phyloP scores from a whole-genome alignment of 2,113 vertebrate species.

The Hippocampus mohnikei region DNA sequence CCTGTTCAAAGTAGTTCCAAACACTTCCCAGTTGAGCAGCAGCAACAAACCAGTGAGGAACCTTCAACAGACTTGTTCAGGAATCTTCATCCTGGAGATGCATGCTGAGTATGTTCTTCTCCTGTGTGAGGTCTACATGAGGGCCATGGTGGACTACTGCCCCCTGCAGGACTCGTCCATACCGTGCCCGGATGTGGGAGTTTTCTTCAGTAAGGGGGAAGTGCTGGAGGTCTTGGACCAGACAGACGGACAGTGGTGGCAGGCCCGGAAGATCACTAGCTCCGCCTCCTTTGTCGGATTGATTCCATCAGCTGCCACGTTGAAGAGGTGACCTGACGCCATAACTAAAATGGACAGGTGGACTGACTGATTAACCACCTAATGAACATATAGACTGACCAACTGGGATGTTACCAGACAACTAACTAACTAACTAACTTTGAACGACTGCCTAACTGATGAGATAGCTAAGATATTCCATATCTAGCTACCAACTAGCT shows the following conservation, averaged over 20 bases:
- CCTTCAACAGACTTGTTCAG: neutral
- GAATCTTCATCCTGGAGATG: neutral
- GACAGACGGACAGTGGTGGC: neutral
- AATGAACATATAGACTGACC: too few relatives aligned
- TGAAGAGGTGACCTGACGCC: neutral
- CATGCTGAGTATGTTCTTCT: neutral
- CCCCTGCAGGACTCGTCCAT: neutral
- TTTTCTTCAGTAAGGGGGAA: conserved; percentile 5
- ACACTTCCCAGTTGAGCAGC: neutral
- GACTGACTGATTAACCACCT: neutral
- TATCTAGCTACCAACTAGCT: too few relatives aligned
- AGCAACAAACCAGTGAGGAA: neutral
- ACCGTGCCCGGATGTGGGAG: neutral
- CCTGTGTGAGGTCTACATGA: conserved; percentile 1
- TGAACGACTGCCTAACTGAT: too few relatives aligned
- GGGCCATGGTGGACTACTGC: conserved; percentile 5
- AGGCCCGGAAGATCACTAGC: neutral
- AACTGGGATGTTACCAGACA: too few relatives aligned
- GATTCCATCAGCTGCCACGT: conserved; percentile 1
- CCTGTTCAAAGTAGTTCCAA: conserved; percentile 3
- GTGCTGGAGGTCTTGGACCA: conserved; percentile 4
- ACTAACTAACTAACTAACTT: neutral
- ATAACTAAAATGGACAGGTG: neutral
- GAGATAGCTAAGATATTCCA: too few relatives aligned
- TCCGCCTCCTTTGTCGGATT: neutral